A percentile compares a stretch with the other conserved stretches of the same genome.
phyloP scores from a whole-genome alignment of 2,888 invertebrate species.

The Eilema depressum region DNA sequence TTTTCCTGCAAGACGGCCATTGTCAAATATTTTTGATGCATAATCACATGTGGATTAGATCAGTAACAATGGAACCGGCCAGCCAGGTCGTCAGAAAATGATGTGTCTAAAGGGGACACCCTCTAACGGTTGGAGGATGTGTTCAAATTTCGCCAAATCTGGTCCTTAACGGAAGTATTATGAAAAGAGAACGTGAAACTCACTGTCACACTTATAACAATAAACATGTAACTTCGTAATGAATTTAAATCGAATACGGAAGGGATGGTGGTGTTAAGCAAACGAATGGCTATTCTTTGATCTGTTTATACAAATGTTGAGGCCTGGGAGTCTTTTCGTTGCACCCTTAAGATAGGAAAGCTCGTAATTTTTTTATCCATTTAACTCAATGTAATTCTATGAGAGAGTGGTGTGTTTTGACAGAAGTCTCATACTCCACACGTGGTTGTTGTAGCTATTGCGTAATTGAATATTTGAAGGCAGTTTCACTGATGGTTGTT shows the following conservation, averaged over 20 bases:
- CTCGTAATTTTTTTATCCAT: not conserved
- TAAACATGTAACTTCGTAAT: conserved; percentile 40
- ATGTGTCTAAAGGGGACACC: conserved; percentile 72
- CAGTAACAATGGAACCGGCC: conserved; percentile 68
- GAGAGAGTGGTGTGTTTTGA: conserved; percentile 16
- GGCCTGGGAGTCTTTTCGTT: not conserved
- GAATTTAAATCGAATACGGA: conserved; percentile 38
- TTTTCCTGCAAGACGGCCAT: conserved; percentile 70
- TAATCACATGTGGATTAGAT: conserved; percentile 79
- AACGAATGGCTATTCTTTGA: conserved; percentile 29
- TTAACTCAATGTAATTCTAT: conserved; percentile 8
- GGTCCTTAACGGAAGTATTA: conserved; percentile 33
- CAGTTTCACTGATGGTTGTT: conserved; percentile 24
- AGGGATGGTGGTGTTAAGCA: conserved; percentile 39
- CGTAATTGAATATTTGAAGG: conserved; percentile 21
- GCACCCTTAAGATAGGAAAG: not conserved
- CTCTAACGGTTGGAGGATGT: conserved; percentile 58
- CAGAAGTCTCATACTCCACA: conserved; percentile 17
- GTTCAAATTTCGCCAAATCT: conserved; percentile 55
- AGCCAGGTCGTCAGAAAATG: conserved; percentile 74
- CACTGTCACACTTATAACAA: conserved; percentile 50
- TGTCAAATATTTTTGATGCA: conserved; percentile 72
- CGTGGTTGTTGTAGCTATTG: conserved; percentile 19
- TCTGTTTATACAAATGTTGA: conserved; percentile 30
- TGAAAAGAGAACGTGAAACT: conserved; percentile 50